Base-by-base conservation (phyloP, 2,113 vertebrate species). In the Amazona vittata region DNA sequence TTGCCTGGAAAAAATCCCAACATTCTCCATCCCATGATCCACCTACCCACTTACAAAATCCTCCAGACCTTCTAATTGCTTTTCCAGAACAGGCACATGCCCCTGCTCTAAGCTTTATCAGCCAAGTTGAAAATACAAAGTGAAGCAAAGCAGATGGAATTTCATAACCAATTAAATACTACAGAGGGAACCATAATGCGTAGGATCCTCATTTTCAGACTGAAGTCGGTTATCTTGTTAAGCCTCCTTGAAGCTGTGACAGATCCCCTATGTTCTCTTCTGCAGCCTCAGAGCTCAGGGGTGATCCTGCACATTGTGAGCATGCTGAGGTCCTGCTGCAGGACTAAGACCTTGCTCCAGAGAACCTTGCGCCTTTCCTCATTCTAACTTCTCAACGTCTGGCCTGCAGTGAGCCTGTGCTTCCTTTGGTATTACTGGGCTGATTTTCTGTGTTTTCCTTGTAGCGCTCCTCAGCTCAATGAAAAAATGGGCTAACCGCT, bases 81-180 rank as follows among this genome's bases (percentile, higher is more conserved):
- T 88, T 90, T 50, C 44, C 68, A 86, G 83, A 92, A 64, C 76
- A 68, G 3, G 15, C 63, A 62, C 3, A 0, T 86, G 77, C 89
- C 83, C 73, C 50, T 86, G 76, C 46, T 81, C 74, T 41, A 59
- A 86, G 73, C 41, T 94, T 86, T 86, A 86, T 84, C 52, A 89
- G 47, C 41, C 0, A 3, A 89, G 52, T 24, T 91, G 83, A 84
- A 97, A 96, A 93, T 52, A 83, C 0, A 4, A 94, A 95, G 73
- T 82, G 91, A 96, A 96, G 83, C 52, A 92, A 95, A 96, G 76
- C 80, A 96, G 88, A 86, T 94, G 86, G 94, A 96, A 91, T 94
- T 92, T 94, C 90, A 89, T 73, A 94, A 93, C 93, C 79, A 90
- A 94, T 88, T 96, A 86, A 67, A 95, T 93, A 55, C 47, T 75